These are phyloP conservation scores for Drosophila tristis DNA, from an alignment of 1,140 invertebrate species.

Conservation along the genomic window DNA sequence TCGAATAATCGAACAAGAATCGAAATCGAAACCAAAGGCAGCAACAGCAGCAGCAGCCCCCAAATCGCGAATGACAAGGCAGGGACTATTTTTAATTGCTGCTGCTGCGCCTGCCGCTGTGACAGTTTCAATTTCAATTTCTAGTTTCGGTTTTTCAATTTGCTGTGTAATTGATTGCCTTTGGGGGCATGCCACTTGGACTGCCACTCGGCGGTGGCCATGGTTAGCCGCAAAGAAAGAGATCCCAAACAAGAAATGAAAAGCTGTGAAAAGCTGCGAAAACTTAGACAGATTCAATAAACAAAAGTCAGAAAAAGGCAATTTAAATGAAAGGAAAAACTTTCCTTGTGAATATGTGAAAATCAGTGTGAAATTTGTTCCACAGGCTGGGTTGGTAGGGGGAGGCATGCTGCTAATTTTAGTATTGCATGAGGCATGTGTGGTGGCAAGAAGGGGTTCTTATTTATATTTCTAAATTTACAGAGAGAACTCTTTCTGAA, in stretches of 20 bases:
- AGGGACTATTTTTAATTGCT: slow-evolving; percentile 70
- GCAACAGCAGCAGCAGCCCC: slow-evolving; percentile 2
- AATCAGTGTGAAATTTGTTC: slow-evolving; percentile 35
- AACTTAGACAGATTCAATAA: slow-evolving; percentile 21
- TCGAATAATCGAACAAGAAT: slow-evolving; percentile 57
- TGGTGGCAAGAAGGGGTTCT: slow-evolving; percentile 32
- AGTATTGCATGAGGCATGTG: slow-evolving; percentile 29
- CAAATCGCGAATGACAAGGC: slow-evolving; percentile 24
- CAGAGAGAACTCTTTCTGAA: slow-evolving; percentile 12
- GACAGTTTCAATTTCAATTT: slow-evolving; percentile 64
- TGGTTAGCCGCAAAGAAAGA: slow-evolving; percentile 14
- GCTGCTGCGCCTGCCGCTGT: slow-evolving; percentile 25
- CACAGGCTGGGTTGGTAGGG: slow-evolving; percentile 3
- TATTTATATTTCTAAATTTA: slow-evolving; percentile 50
- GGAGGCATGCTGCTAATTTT: slow-evolving; percentile 26
- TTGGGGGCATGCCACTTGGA: slow-evolving; percentile 8
- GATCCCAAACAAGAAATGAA: slow-evolving; percentile 27
- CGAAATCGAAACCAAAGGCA: slow-evolving; percentile 52
- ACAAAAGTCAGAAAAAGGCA: slow-evolving; percentile 29
- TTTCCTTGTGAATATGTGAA: slow-evolving; percentile 26
- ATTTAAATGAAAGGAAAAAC: slow-evolving; percentile 29
- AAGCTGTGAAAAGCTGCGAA: slow-evolving; percentile 31
- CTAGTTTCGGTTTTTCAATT: slow-evolving; percentile 49
- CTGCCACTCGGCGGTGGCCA: slow-evolving; percentile 19
- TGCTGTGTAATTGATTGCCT: slow-evolving; percentile 55